Evolutionary conservation across 2,888 invertebrate genomes (phyloP).

Genomic region (Dysmachus trigonus): DNA sequence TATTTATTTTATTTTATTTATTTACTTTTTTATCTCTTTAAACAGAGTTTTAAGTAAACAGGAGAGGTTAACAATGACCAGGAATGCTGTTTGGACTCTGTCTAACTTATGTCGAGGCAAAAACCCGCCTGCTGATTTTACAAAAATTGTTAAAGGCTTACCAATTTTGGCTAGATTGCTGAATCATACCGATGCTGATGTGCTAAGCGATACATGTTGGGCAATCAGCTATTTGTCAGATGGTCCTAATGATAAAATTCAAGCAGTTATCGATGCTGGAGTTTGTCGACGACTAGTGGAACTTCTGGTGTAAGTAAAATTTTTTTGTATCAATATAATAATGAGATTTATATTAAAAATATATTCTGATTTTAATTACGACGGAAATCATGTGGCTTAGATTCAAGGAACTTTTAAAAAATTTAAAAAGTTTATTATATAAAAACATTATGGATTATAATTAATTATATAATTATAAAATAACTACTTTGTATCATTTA

Average conservation of each 20-base stretch:
- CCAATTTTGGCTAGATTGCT: slow-evolving; percentile 88
- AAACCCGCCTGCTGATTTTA: slow-evolving; percentile 93
- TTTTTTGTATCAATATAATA: neutral
- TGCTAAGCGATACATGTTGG: slow-evolving; percentile 95
- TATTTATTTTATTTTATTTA: neutral
- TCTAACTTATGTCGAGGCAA: slow-evolving; percentile 98
- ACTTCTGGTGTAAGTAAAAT: slow-evolving; percentile 67
- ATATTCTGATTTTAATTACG: too few species aligned
- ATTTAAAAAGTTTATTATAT: too few species aligned
- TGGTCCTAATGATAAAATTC: slow-evolving; percentile 97
- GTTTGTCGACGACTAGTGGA: slow-evolving; percentile 83
- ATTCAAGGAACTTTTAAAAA: too few species aligned
- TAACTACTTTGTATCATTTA: slow-evolving; percentile 59
- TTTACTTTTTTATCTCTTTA: neutral
- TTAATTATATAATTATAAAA: too few species aligned
- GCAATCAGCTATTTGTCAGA: slow-evolving; percentile 95
- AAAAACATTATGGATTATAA: too few species aligned
- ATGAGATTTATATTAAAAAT: neutral
- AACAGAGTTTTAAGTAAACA: slow-evolving; percentile 82
- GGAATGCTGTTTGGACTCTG: slow-evolving; percentile 98
- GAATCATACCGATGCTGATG: slow-evolving; percentile 88
- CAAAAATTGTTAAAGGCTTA: slow-evolving; percentile 72
- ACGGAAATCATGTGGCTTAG: too few species aligned
- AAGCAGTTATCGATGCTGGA: slow-evolving; percentile 94
- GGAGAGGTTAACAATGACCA: slow-evolving; percentile 85